Percentiles rank a stretch among this genome's conserved stretches.
phyloP scores from a whole-genome alignment of 2,113 vertebrate genomes.

The Anguilla rostrata region DNA sequence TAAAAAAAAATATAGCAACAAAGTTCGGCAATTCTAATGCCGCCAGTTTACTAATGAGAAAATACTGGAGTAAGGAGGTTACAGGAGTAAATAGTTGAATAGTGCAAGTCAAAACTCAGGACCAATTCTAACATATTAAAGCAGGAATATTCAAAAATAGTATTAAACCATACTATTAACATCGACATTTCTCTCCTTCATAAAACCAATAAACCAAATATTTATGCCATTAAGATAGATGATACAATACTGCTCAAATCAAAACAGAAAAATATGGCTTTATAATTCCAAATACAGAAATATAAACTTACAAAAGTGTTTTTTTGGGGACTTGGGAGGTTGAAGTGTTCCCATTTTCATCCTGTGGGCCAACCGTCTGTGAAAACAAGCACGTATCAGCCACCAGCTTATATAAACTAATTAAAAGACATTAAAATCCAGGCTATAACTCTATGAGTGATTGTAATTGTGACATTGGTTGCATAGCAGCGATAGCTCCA shows the following conservation, averaged over 20 bases:
- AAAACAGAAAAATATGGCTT: background rate
- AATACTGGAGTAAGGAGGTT: background rate
- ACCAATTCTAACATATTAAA: background rate
- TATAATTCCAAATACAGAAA: background rate
- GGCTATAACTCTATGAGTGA: background rate
- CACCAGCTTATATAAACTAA: background rate
- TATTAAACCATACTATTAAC: background rate
- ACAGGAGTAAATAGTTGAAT: background rate
- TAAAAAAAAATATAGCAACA: background rate
- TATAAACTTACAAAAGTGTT: constrained; percentile 76
- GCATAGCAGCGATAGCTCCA: background rate
- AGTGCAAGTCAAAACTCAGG: background rate
- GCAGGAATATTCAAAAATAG: background rate
- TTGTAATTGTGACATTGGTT: background rate
- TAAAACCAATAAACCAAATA: background rate
- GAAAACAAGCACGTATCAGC: constrained; percentile 1
- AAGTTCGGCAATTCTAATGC: background rate
- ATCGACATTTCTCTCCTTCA: background rate
- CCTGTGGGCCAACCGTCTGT: constrained; percentile 81
- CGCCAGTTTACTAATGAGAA: too few relatives aligned
- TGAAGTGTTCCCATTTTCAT: constrained; percentile 76
- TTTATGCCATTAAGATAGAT: background rate
- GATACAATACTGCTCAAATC: background rate
- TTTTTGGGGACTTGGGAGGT: constrained; percentile 67
- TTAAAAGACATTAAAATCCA: background rate